A percentile compares a stretch with the other conserved stretches of the same genome.
Conservation (phyloP, 2,888 invertebrate genomes). For the Coremacera marginata region DNA sequence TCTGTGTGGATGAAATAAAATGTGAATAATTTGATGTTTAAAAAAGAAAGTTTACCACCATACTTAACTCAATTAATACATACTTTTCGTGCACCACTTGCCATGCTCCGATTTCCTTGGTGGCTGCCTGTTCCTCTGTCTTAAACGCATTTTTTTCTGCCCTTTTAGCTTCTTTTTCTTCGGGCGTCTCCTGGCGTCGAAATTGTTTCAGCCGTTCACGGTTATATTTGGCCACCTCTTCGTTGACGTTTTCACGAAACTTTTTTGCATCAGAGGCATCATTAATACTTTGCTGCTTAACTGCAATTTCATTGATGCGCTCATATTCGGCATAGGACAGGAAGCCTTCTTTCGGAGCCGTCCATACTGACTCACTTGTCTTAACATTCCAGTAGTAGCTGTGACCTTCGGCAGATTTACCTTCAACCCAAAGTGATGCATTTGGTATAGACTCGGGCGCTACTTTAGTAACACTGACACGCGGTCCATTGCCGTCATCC, state of each 20-base stretch:
- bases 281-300: slow-evolving; percentile 70
- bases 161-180: slow-evolving; percentile 62
- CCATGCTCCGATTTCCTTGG: slow-evolving; percentile 84
- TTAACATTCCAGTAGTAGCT: slow-evolving; percentile 89
- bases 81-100: slow-evolving; percentile 76
- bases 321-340: slow-evolving; percentile 77
- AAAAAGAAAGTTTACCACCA: too few relatives aligned
- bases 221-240: slow-evolving; percentile 70
- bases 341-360: slow-evolving; percentile 78
- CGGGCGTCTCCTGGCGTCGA: slow-evolving; percentile 58
- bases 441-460: slow-evolving; percentile 59
- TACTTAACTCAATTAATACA: too few relatives aligned
- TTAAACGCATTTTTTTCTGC: slow-evolving; percentile 68
- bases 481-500: slow-evolving; percentile 53
- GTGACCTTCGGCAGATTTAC: slow-evolving; percentile 79
- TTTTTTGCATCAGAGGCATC: slow-evolving; percentile 69
- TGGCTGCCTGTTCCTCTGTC: slow-evolving; percentile 70
- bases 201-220: slow-evolving; percentile 64
- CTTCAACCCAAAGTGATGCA: slow-evolving; percentile 82
- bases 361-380: slow-evolving; percentile 86
- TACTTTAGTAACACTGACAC: slow-evolving; percentile 58
- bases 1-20: slow-evolving; percentile 44
- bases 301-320: slow-evolving; percentile 70
- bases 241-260: slow-evolving; percentile 70
- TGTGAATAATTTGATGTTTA: background rate